phyloP scores from a whole-genome alignment of 2,888 invertebrate species.

The Rhogogaster chlorosoma region DNA sequence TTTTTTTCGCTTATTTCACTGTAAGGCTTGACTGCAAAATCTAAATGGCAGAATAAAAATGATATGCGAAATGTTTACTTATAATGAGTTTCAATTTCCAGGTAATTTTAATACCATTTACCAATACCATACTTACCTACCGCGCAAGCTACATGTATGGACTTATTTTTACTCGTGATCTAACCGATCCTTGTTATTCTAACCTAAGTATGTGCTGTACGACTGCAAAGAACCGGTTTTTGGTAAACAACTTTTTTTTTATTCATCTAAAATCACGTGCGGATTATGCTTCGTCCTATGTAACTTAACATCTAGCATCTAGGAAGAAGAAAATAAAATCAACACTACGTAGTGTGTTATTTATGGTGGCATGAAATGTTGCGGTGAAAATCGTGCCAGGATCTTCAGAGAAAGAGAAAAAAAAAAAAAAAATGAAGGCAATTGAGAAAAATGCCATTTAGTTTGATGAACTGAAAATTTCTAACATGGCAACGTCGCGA shows the following conservation, averaged over 20 bases:
- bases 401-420: background rate
- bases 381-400: background rate
- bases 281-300: background rate
- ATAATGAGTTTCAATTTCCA: background rate
- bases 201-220: background rate
- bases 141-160: background rate
- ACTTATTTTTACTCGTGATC: slow-evolving; percentile 64
- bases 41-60: background rate
- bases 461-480: slow-evolving; percentile 4
- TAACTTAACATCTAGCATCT: background rate
- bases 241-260: slow-evolving; percentile 11
- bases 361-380: background rate
- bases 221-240: slow-evolving; percentile 33
- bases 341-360: background rate
- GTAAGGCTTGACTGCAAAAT: background rate
- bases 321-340: background rate
- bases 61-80: background rate
- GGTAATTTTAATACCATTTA: background rate
- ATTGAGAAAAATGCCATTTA: background rate
- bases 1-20: background rate
- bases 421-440: background rate
- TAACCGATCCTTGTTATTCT: slow-evolving; percentile 58
- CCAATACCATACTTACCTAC: background rate
- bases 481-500: slow-evolving; percentile 15
- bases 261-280: background rate